Conservation (phyloP, 1,140 invertebrate species). For the Rhynchophorus ferrugineus region DNA sequence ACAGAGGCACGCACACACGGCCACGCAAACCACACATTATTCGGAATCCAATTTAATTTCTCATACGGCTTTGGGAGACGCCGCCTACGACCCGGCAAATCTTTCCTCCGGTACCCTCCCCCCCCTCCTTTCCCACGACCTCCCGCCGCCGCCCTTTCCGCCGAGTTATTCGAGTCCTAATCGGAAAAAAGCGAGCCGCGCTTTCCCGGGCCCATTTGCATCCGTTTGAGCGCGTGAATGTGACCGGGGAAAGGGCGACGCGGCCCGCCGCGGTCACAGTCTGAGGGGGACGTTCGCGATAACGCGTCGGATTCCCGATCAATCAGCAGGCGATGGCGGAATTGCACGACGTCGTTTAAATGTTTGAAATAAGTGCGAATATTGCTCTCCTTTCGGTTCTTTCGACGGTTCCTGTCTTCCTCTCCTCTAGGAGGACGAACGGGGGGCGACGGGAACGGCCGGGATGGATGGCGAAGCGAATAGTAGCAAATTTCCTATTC, state of each 20-base stretch:
- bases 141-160: too few species aligned
- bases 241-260: not conserved
- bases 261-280: not conserved
- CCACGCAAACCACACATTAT: not conserved
- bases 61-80: not conserved
- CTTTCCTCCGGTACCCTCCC: too few species aligned
- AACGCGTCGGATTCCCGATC: not conserved
- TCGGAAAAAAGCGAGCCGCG: not conserved
- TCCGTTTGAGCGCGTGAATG: not conserved
- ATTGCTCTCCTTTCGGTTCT: too few species aligned
- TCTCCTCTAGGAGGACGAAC: too few species aligned
- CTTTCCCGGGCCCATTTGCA: not conserved
- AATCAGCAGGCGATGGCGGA: too few species aligned
- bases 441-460: too few species aligned
- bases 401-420: too few species aligned
- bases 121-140: not conserved
- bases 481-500: too few species aligned
- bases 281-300: not conserved
- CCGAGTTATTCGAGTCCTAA: not conserved
- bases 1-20: too few species aligned
- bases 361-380: not conserved
- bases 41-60: not conserved
- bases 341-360: not conserved
- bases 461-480: too few species aligned
- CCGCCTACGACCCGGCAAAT: too few species aligned